These are phyloP conservation scores for Cassiopea xamachana DNA, from an alignment of 30 jellyfish, hydroid and myxozoan species.

Conservation along the genomic window DNA sequence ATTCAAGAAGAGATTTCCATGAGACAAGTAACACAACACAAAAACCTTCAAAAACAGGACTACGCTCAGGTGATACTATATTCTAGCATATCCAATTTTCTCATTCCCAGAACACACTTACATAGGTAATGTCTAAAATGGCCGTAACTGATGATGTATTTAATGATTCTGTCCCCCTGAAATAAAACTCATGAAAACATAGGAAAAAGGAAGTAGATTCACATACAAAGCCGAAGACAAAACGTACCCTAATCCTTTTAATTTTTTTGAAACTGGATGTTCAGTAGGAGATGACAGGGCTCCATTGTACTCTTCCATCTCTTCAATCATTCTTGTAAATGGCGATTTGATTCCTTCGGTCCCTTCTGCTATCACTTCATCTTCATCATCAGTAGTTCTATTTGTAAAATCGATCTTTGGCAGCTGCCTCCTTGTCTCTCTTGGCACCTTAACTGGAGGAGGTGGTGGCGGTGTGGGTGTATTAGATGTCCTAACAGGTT, in stretches of 20 bases:
- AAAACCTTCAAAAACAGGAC: no score
- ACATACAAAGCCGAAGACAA: neutral
- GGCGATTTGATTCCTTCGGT: conserved; percentile 56
- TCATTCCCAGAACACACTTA: no score
- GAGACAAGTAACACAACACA: no score
- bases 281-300: conserved; percentile 51
- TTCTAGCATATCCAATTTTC: no score
- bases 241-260: conserved; percentile 56
- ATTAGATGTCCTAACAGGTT: neutral
- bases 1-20: no score
- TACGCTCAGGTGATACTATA: no score
- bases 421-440: conserved; percentile 45
- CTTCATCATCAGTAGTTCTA: conserved; percentile 25
- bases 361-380: neutral
- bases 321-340: conserved; percentile 74
- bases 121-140: no score
- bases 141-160: no score
- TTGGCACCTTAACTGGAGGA: conserved; percentile 16
- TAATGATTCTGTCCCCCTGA: no score
- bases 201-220: no score
- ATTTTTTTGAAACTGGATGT: conserved; percentile 40
- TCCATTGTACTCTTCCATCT: conserved; percentile 72
- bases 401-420: conserved; percentile 38
- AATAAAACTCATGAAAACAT: no score
- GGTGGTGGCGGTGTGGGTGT: conserved; percentile 49